These are phyloP conservation scores for Ctenicera cuprea DNA, from an alignment of 2,888 invertebrate species.

Conservation along the genomic window DNA sequence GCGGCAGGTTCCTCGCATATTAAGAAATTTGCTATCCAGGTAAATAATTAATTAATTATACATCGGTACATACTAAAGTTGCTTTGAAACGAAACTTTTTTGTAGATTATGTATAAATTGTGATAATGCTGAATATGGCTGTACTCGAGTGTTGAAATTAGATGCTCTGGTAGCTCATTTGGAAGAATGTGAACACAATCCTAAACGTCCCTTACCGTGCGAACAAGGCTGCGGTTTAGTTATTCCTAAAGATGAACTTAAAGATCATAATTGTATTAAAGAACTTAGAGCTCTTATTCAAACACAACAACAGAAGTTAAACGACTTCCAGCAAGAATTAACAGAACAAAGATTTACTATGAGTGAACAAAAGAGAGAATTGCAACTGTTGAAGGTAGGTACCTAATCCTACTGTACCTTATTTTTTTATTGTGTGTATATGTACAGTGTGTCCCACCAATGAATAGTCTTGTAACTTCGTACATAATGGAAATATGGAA, in stretches of 20 bases:
- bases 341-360: constrained; percentile 91
- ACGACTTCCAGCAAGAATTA: constrained; percentile 90
- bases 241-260: constrained; percentile 95
- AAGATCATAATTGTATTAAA: constrained; percentile 95
- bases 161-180: constrained; percentile 90
- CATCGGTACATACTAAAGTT: no score
- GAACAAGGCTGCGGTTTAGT: constrained; percentile 95
- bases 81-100: no score
- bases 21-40: constrained; percentile 93
- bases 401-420: neutral
- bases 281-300: constrained; percentile 90
- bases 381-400: constrained; percentile 87
- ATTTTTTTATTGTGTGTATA: neutral
- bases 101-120: constrained; percentile 89
- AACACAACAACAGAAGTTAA: constrained; percentile 90
- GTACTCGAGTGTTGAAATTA: constrained; percentile 88
- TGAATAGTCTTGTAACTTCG: no score
- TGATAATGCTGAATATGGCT: constrained; percentile 93
- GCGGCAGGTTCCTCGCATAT: constrained; percentile 93
- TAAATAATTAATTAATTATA: constrained; percentile 63
- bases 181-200: constrained; percentile 95
- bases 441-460: neutral
- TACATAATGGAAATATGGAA: no score
- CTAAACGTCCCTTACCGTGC: constrained; percentile 94
- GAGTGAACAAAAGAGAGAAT: constrained; percentile 91